A percentile compares a stretch with the other conserved stretches of the same genome.
phyloP scores from a whole-genome alignment of 2,113 vertebrate genomes.

The Puma concolor region DNA sequence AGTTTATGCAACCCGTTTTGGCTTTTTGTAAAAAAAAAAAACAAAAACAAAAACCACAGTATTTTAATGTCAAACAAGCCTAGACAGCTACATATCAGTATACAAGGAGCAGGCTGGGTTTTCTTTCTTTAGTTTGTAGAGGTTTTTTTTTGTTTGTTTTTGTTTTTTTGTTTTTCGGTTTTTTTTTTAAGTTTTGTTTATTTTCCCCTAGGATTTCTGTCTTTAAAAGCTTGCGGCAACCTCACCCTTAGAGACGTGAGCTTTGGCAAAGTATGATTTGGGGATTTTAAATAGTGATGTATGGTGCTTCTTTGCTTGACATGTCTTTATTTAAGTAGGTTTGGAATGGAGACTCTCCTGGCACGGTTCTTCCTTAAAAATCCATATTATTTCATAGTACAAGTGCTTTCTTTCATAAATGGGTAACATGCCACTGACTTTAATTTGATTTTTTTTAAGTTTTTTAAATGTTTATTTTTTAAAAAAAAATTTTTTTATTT shows the following conservation, averaged over 20 bases:
- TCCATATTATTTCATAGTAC: neutral
- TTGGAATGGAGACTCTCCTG: neutral
- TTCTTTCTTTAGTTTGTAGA: neutral
- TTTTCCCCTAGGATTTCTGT: slow-evolving; percentile 64
- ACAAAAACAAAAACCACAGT: neutral
- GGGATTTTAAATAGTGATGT: slow-evolving; percentile 64
- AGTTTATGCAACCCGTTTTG: slow-evolving; percentile 69
- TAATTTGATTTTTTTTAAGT: neutral
- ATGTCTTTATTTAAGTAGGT: neutral
- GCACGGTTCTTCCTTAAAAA: neutral
- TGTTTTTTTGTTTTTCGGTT: neutral
- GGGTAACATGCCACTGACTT: neutral
- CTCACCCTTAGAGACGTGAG: slow-evolving; percentile 69
- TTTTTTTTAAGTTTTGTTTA: neutral
- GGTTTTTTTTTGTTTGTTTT: neutral
- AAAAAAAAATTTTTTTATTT: no score
- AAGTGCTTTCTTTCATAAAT: neutral
- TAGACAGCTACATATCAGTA: slow-evolving; percentile 58
- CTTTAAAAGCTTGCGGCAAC: slow-evolving; percentile 69
- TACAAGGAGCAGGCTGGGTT: slow-evolving; percentile 74
- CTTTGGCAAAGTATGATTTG: slow-evolving; percentile 66
- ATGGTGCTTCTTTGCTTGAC: neutral
- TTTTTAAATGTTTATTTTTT: no score
- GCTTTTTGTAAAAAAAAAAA: neutral
- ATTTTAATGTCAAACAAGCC: slow-evolving; percentile 79